Evolutionary conservation across 1,140 invertebrate species (phyloP).

Genomic region (Nephila pilipes): DNA sequence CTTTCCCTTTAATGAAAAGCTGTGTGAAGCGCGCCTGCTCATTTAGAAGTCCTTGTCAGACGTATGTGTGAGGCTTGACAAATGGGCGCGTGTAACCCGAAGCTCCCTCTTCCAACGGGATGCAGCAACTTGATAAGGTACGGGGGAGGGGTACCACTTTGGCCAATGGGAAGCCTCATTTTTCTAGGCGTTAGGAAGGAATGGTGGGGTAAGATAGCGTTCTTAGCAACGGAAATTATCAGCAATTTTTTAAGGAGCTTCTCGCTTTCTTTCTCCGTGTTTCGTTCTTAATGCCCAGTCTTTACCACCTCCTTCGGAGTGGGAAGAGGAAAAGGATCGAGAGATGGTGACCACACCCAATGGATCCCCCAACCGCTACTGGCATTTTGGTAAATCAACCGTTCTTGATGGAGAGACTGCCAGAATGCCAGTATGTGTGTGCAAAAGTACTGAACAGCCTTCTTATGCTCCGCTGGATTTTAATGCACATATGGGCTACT

Average conservation of each 20-base stretch:
- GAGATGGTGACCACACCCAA: conserved; percentile 49
- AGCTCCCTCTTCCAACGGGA: conserved; percentile 54
- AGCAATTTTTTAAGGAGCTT: conserved; percentile 55
- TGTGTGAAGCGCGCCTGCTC: conserved; percentile 52
- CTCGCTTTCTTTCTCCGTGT: not conserved
- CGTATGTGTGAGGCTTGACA: conserved; percentile 70
- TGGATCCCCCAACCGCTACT: conserved; percentile 16
- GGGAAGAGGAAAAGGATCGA: not conserved
- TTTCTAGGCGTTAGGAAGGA: conserved; percentile 70
- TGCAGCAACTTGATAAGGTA: conserved; percentile 71
- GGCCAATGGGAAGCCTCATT: conserved; percentile 70
- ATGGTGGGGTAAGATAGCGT: conserved; percentile 70
- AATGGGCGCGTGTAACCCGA: conserved; percentile 70
- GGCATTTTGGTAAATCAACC: conserved; percentile 51
- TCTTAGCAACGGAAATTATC: conserved; percentile 74
- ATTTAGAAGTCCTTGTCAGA: conserved; percentile 70
- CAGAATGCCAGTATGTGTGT: not conserved
- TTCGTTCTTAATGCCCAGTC: conserved; percentile 20
- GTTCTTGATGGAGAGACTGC: conserved; percentile 26
- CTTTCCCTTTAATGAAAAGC: conserved; percentile 61
- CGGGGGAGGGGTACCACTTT: conserved; percentile 70
- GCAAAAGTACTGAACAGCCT: not conserved
- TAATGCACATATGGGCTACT: not conserved
- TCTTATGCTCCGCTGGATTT: conserved; percentile 11
- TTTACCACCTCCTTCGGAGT: conserved; percentile 46